These are phyloP conservation scores for Xanthia icteritia DNA, from an alignment of 2,888 invertebrate species.

Conservation along the genomic window DNA sequence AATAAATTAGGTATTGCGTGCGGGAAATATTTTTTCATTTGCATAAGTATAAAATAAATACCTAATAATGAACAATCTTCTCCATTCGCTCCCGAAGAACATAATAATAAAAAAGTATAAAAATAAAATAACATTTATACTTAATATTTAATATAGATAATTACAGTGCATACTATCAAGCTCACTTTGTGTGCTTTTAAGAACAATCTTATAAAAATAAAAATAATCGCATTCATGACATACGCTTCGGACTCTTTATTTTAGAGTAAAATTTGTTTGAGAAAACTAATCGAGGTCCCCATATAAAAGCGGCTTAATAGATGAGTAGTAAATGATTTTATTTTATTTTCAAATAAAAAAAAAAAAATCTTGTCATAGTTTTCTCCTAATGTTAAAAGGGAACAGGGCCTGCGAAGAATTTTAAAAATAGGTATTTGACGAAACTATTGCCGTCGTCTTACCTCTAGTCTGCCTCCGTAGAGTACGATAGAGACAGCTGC, in stretches of 20 bases:
- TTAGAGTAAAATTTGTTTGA: neutral
- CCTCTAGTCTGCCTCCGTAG: no score
- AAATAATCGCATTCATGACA: neutral
- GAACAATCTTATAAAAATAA: neutral
- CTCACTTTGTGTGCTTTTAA: neutral
- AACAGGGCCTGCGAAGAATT: no score
- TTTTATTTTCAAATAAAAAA: neutral
- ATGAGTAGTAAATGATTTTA: no score
- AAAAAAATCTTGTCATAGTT: neutral
- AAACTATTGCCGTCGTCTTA: no score
- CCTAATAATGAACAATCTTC: neutral
- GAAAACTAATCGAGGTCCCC: neutral
- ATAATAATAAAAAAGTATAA: neutral
- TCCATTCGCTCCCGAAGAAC: neutral
- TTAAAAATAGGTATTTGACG: no score
- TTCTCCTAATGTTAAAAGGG: neutral
- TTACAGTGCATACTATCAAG: neutral
- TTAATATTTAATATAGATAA: neutral
- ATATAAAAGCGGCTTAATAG: neutral
- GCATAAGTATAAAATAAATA: neutral
- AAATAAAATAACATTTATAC: constrained; percentile 6
- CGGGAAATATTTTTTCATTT: neutral
- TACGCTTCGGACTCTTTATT: neutral
- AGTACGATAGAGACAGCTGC: no score
- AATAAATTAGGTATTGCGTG: constrained; percentile 12